phyloP scores from a whole-genome alignment of 1,140 invertebrate species.

The Goniozus legneri region DNA sequence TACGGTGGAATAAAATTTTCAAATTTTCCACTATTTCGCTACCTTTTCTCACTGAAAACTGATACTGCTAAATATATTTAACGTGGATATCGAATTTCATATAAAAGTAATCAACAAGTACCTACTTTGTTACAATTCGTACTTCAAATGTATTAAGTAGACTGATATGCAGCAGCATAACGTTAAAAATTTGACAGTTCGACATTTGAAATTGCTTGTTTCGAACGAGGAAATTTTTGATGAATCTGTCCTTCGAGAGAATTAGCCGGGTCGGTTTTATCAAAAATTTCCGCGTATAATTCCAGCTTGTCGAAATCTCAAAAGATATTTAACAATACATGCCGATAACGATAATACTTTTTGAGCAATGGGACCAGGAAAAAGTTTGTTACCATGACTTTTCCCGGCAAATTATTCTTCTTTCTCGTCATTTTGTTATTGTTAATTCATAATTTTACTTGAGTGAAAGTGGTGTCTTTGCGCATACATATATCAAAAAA shows the following conservation, averaged over 20 bases:
- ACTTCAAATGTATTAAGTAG: constrained; percentile 11
- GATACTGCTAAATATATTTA: constrained; percentile 10
- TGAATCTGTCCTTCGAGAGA: constrained; percentile 8
- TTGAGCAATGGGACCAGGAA: constrained; percentile 36
- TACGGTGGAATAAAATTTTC: constrained; percentile 9
- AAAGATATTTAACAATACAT: constrained; percentile 1
- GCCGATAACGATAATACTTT: constrained; percentile 20
- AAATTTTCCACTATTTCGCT: constrained; percentile 23
- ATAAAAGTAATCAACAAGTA: too few species aligned
- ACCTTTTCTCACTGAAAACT: constrained; percentile 2
- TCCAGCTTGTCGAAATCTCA: constrained; percentile 5
- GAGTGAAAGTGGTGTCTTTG: too few species aligned
- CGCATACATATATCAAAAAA: too few species aligned
- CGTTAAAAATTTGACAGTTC: constrained; percentile 27
- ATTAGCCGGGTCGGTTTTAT: constrained; percentile 14
- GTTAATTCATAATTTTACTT: too few species aligned
- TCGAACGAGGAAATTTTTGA: constrained; percentile 13
- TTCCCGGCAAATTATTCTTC: constrained; percentile 20
- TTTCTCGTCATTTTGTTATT: too few species aligned
- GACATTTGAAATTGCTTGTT: constrained; percentile 12
- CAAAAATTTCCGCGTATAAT: constrained; percentile 12
- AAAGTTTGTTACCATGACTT: constrained; percentile 24
- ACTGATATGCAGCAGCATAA: constrained; percentile 6
- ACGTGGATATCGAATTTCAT: too few species aligned
- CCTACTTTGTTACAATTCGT: too few species aligned